These are phyloP conservation scores for Rhadina sibilatrix DNA, from an alignment of 2,113 vertebrate genomes.

Conservation along the genomic window DNA sequence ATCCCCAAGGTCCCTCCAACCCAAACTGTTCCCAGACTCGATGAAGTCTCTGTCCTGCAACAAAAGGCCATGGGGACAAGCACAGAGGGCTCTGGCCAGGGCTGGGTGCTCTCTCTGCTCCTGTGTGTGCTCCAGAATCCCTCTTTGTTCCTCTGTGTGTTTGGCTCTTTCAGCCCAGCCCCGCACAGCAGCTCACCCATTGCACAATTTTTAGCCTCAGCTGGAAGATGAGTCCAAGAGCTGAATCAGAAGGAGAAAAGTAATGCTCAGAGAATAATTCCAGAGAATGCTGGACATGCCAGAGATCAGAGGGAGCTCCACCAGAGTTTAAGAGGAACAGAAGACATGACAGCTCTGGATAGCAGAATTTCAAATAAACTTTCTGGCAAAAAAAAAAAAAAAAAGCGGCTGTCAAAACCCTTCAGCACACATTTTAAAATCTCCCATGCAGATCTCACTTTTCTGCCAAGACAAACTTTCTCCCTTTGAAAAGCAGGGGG, in stretches of 20 bases:
- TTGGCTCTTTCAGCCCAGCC: background rate
- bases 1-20: background rate
- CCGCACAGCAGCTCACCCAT: background rate
- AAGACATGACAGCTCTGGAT: background rate
- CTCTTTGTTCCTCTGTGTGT: background rate
- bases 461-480: slow-evolving; percentile 28
- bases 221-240: background rate
- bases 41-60: fast-evolving
- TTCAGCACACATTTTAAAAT: background rate
- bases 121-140: background rate
- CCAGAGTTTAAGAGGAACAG: background rate
- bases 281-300: background rate
- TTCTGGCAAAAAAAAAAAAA: background rate
- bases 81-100: background rate
- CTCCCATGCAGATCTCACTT: background rate
- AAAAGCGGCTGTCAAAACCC: slow-evolving; percentile 10
- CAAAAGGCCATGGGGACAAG: background rate
- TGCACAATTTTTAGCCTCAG: background rate
- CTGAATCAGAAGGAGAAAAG: background rate
- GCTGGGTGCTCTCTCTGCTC: background rate
- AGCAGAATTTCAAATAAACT: background rate
- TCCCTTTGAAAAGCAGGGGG: background rate
- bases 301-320: background rate
- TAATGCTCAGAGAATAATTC: background rate
- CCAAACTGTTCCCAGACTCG: background rate